Conservation (phyloP, 1,140 invertebrate species). For the Drosophila micromelanica region DNA sequence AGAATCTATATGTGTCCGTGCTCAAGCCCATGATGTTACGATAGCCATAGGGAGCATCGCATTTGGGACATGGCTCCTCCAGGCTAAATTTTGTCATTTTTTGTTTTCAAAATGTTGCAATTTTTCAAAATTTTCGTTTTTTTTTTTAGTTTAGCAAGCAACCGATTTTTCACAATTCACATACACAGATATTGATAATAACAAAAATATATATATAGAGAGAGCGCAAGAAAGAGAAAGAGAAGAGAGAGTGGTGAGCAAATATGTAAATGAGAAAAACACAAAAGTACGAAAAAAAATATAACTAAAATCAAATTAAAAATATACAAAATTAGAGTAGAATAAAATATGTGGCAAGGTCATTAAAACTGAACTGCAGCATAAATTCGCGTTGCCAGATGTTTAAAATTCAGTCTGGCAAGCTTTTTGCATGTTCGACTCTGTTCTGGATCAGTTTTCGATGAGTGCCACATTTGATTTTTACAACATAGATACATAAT, state of each 20-base stretch:
- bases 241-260: conserved; percentile 39
- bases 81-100: conserved; percentile 86
- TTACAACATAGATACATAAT: conserved; percentile 17
- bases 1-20: conserved; percentile 90
- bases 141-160: conserved; percentile 45
- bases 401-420: neutral
- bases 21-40: conserved; percentile 95
- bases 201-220: conserved; percentile 39
- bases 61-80: conserved; percentile 89
- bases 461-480: neutral
- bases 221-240: conserved; percentile 52
- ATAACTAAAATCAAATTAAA: conserved; percentile 34
- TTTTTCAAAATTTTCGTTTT: conserved; percentile 1
- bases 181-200: conserved; percentile 33
- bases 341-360: neutral
- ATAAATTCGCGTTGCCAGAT: conserved; percentile 1
- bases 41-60: conserved; percentile 94
- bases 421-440: no score
- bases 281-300: conserved; percentile 50
- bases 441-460: neutral
- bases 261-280: conserved; percentile 37
- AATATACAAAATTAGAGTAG: conserved; percentile 22
- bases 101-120: conserved; percentile 18
- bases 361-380: neutral
- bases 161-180: conserved; percentile 49